Evolutionary conservation across 2,797 vertebrate species (phyloP).

Genomic region (Trematomus bernacchii): DNA sequence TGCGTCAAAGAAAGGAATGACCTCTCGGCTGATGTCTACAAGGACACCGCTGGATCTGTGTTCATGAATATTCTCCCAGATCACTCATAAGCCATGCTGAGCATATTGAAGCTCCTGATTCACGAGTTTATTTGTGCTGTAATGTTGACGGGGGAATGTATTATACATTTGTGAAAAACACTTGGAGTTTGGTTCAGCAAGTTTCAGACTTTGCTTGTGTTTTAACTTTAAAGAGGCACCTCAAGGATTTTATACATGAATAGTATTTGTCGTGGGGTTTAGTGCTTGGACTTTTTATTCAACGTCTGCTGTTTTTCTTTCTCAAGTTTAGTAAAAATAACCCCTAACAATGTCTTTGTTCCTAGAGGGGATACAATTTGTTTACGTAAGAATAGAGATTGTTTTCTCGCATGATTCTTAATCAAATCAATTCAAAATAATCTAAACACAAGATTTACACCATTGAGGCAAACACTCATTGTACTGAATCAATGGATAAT

Average conservation of each 20-base stretch:
- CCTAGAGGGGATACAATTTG: too few relatives aligned
- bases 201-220: background rate
- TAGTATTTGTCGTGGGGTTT: background rate
- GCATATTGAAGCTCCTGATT: conserved; percentile 14
- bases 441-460: too few relatives aligned
- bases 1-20: conserved; percentile 21
- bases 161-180: conserved; percentile 11
- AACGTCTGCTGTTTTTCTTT: background rate
- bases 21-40: conserved; percentile 42
- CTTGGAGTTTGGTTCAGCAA: background rate
- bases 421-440: too few relatives aligned
- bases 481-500: too few relatives aligned
- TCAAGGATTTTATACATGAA: background rate
- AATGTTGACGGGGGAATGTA: conserved; percentile 6
- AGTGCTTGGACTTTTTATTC: background rate
- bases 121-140: conserved; percentile 5
- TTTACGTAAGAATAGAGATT: too few relatives aligned
- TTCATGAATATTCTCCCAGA: conserved; percentile 49
- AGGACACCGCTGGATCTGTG: conserved; percentile 28
- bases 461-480: too few relatives aligned
- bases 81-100: conserved; percentile 12
- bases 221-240: too few relatives aligned
- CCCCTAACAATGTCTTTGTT: background rate
- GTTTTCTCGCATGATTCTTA: too few relatives aligned
- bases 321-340: background rate